These are phyloP conservation scores for Zaprionus ghesquierei DNA, from an alignment of 1,140 invertebrate species.

Conservation along the genomic window DNA sequence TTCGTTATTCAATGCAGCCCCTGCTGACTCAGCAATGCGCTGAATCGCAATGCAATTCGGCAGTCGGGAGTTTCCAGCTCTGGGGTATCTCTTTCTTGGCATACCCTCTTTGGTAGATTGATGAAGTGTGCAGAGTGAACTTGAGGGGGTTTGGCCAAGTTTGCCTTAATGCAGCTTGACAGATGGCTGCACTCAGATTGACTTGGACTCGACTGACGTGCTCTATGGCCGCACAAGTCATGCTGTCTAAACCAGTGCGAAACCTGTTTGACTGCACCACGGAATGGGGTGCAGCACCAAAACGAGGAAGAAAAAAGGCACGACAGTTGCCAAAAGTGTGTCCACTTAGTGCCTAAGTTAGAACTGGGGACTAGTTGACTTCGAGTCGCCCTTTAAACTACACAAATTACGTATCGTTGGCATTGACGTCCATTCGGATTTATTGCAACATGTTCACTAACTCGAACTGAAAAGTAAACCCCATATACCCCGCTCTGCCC, in stretches of 20 bases:
- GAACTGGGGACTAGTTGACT: neutral
- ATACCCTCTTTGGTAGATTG: neutral
- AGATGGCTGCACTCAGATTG: neutral
- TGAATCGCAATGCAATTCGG: neutral
- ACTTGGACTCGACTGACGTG: neutral
- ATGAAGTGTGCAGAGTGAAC: too few relatives aligned
- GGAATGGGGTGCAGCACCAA: slow-evolving; percentile 28
- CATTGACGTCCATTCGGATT: too few relatives aligned
- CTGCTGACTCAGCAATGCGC: neutral
- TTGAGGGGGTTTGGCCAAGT: neutral
- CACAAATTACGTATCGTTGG: too few relatives aligned
- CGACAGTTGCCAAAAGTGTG: neutral
- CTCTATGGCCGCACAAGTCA: neutral
- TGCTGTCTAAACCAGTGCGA: neutral
- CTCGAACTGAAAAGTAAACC: too few relatives aligned
- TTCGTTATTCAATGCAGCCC: neutral
- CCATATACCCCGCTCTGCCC: neutral
- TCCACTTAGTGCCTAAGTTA: neutral
- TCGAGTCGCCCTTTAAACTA: neutral
- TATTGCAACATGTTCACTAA: too few relatives aligned
- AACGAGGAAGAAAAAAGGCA: slow-evolving; percentile 17
- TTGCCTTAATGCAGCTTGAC: neutral
- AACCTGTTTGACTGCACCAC: neutral
- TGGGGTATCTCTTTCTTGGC: neutral
- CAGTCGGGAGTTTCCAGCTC: neutral